Evolutionary conservation across 2,113 vertebrate species (phyloP), one percentile per base, ranked within the genome.

Genomic region (Oncorhynchus gorbuscha): DNA sequence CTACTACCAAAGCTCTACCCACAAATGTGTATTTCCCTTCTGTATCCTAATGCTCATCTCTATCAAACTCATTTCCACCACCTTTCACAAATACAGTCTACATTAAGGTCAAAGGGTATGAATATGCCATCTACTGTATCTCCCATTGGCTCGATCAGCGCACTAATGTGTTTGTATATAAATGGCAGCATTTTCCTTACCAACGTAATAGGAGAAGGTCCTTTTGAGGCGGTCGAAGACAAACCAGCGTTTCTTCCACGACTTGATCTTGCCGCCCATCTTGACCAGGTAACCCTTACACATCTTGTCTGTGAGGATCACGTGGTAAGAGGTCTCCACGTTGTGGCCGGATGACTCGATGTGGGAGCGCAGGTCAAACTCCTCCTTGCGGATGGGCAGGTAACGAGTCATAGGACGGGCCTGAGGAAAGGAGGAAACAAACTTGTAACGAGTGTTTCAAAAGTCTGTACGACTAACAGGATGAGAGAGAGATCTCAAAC

Each of bases 211-310:
- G 61, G 97, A 97, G 64, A 99, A 94, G 0, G 97, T 98, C 59
- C 97, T 94, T 83, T 97, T 98, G 87, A 99, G 94, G 80, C 98
- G 97, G 87, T 99, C 98, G 0, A 99, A 99, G 86, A 99, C 96
- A 16, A 99, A 99, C 98, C 98, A 99, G 84, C 98, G 97, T 71
- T 99, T 99, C 93, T 96, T 99, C 98, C 98, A 99, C 0, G 98
- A 99, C 79, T 99, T 99, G 85, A 99, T 99, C 88, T 99, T 99
- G 70, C 98, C 98, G 0, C 98, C 98, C 98, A 99, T 99, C 93
- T 99, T 99, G 78, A 97, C 95, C 83, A 99, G 95, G 91, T 97
- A 96, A 81, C 97, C 97, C 51, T 96, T 96, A 81, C 98, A 99
- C 95, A 98, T 96, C 92, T 98, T 99, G 87, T 97, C 96, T 0